Conservation (phyloP, 2,113 vertebrate genomes). For the Anoplopoma fimbria region DNA sequence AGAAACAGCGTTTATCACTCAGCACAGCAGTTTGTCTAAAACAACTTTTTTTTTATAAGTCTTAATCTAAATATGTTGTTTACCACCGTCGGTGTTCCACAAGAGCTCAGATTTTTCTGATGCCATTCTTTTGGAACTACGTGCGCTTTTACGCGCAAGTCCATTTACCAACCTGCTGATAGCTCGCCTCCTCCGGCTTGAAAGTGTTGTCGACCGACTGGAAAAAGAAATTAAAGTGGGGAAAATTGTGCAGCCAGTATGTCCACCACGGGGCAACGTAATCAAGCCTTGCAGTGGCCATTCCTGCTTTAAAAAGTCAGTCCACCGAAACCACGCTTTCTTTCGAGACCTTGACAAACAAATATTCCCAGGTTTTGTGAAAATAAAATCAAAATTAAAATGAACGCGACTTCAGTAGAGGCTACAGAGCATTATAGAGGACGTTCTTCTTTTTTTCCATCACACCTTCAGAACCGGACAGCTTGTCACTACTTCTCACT, state of each 20-base stretch:
- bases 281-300: constrained; percentile 87
- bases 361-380: constrained; percentile 31
- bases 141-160: constrained; percentile 51
- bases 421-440: constrained; percentile 21
- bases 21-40: neutral
- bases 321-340: constrained; percentile 20
- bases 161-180: constrained; percentile 88
- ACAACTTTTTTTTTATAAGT: neutral
- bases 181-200: constrained; percentile 86
- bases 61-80: constrained; percentile 13
- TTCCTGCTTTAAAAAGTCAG: constrained; percentile 65
- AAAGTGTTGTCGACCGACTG: constrained; percentile 85
- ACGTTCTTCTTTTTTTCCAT: constrained; percentile 38
- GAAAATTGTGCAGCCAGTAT: constrained; percentile 93
- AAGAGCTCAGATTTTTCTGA: neutral
- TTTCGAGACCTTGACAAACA: constrained; percentile 8
- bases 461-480: constrained; percentile 10
- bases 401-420: neutral
- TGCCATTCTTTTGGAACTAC: constrained; percentile 31
- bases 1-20: neutral
- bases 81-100: neutral
- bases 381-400: neutral
- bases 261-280: constrained; percentile 96
- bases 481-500: neutral
- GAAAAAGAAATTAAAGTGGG: constrained; percentile 86